Base-by-base conservation (phyloP, 1,140 invertebrate species). In the Diploscapter pachys region DNA sequence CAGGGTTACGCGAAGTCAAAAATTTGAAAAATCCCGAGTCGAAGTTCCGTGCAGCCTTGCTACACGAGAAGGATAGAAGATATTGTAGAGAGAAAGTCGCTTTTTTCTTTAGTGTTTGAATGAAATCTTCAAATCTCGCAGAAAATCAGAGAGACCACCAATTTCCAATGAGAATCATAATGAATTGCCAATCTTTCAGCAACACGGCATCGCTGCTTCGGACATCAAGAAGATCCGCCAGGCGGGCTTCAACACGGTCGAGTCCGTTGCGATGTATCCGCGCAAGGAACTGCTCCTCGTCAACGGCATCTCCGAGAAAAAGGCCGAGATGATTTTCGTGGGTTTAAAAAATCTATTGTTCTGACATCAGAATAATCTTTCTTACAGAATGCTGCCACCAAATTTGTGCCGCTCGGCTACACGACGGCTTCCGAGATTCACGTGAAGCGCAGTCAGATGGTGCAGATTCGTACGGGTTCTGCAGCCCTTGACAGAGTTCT, bases 241-340 rank as follows among this genome's bases (percentile, higher is more conserved):
- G 85, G 91, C 91, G 75, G 96, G 96, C 9, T 95, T 91, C 82
- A 90, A 95, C 81, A 99, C 97, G 0, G 92, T 99, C 0, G 96
- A 99, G 87, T 90, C 95, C 2, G 90, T 99, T 48, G 95, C 95
- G 4, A 98, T 92, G 89, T 91, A 94, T 3, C 93, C 95, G 0
- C 96, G 95, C 83, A 98, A 97, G 86, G 89, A 90, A 82, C 86
- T 99, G 0, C 85, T 96, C 6, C 86, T 89, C 5, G 94, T 99
- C 31, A 98, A 98, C 88, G 97, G 97, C 3, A 95, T 99, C 66
- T 96, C 93, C 73, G 96, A 99, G 86, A 91, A 91, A 8, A 99
- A 99, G 87, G 96, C 94, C 50, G 96, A 98, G 79, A 98, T 98
- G 89, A 92, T 99, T 76, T 81, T 96, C 70, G 89, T 91, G 87